Percentiles rank a stretch among this genome's conserved stretches.
Evolutionary conservation across 2,888 invertebrate genomes (phyloP).

Genomic region (Tenthredo scrophulariae): DNA sequence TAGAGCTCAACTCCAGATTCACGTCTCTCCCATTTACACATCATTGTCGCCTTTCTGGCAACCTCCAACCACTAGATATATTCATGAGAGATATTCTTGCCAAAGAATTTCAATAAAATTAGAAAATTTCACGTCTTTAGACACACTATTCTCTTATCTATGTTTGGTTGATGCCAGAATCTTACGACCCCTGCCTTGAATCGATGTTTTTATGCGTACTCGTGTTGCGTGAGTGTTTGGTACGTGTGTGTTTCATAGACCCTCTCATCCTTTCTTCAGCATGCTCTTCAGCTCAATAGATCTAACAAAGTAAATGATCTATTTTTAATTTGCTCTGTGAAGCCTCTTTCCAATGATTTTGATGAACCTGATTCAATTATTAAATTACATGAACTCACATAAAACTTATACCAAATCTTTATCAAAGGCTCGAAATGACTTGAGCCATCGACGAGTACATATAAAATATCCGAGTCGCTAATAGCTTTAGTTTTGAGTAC

Average conservation of each 20-base stretch:
- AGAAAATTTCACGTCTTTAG: neutral
- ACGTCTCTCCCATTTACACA: slow-evolving; percentile 47
- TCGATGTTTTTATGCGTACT: slow-evolving; percentile 53
- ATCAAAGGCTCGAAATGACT: neutral
- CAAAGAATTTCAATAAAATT: neutral
- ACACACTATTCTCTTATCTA: neutral
- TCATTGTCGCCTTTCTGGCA: slow-evolving; percentile 40
- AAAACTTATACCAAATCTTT: slow-evolving; percentile 1
- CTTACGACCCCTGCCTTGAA: slow-evolving; percentile 50
- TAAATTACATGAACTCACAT: neutral
- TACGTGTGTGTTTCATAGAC: slow-evolving; percentile 59
- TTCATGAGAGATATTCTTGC: neutral
- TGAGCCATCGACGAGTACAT: slow-evolving; percentile 25
- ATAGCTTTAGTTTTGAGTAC: slow-evolving; percentile 17
- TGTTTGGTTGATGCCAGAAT: slow-evolving; percentile 39
- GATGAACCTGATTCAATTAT: neutral
- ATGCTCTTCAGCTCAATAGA: slow-evolving; percentile 59
- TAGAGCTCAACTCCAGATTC: slow-evolving; percentile 48
- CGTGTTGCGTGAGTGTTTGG: slow-evolving; percentile 60
- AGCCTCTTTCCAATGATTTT: neutral
- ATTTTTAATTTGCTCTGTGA: slow-evolving; percentile 28
- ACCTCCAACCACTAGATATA: slow-evolving; percentile 25
- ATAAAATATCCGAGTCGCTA: slow-evolving; percentile 34
- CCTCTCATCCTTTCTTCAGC: slow-evolving; percentile 61
- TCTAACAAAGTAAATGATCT: slow-evolving; percentile 30